Base-by-base conservation (phyloP, 2,797 vertebrate species). In the Neostethus bicornis region DNA sequence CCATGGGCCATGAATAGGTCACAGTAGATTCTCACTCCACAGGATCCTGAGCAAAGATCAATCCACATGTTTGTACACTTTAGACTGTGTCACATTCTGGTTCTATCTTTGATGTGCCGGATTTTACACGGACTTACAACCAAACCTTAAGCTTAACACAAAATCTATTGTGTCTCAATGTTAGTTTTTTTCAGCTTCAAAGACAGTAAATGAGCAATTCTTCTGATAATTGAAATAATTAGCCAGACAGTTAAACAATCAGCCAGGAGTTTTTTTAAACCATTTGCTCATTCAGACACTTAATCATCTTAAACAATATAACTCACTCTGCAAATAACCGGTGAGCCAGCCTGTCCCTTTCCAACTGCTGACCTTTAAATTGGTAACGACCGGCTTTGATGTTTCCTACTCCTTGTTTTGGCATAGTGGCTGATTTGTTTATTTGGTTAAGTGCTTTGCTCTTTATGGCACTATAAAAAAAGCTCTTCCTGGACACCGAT, bases 401-500 rank as follows among this genome's bases (percentile, higher is more conserved):
- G 81, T 85, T 66, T 61, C 21, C 43, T 51, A 70, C 70, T 75
- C 74, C 72, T 58, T 60, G 66, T 80, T 79, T 75, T 61, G 59
- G 37, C 61, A 37, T 49, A 56, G 53, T 10, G 59, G 51, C 66
- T 65, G 55, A 79, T 87, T 85, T 82, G 83, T 85, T 88, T 85
- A 81, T 72, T 71, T 60, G 57, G 52, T 70, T 66, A 77, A 75
- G 72, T 60, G 74, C 80, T 85, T 78, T 78, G 72, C 68, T 75
- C 73, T 87, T 89, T 81, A 87, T 56, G 75, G 65, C 53, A 66
- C 78, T 19, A 63, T 85, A 75, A 84, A 86, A 71, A 38, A 70
- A 35, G 61, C 46, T 59, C 34, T 54, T 44, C 19, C 24, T 60
- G 44, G 49, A 71, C 53, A 54, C 39, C 14, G 24, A 52, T 11